A percentile compares a stretch with the other conserved stretches of the same genome.
phyloP scores from a whole-genome alignment of 2,888 invertebrate species.

The Pristionchus maxplancki region DNA sequence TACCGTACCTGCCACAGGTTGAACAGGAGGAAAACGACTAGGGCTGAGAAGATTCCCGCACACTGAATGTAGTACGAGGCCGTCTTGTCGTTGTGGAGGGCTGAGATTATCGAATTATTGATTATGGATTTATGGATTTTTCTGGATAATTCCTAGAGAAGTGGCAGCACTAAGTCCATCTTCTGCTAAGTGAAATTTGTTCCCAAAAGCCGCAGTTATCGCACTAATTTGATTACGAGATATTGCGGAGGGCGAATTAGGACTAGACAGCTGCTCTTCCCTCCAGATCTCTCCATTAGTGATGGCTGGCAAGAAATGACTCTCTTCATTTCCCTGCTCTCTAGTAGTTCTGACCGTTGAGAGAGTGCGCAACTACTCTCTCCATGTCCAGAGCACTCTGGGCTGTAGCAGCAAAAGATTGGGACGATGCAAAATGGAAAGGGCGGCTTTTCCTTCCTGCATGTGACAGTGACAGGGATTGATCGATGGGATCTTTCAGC shows the following conservation, averaged over 20 bases:
- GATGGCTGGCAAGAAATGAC: no score
- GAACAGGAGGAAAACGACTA: slow-evolving; percentile 68
- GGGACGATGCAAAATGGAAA: no score
- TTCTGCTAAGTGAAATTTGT: neutral
- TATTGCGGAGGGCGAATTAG: neutral
- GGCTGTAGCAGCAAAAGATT: no score
- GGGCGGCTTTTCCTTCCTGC: no score
- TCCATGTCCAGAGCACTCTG: no score
- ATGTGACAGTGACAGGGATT: no score
- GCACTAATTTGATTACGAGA: slow-evolving; percentile 6
- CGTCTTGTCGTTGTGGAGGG: slow-evolving; percentile 71
- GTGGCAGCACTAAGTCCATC: neutral
- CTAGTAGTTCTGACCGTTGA: no score
- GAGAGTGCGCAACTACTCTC: no score
- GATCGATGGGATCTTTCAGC: no score
- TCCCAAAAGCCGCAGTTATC: neutral
- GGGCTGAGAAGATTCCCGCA: slow-evolving; percentile 60
- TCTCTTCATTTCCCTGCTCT: no score
- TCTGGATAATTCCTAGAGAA: neutral
- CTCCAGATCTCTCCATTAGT: no score
- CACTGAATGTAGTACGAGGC: slow-evolving; percentile 71
- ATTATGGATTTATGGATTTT: neutral
- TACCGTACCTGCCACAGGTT: slow-evolving; percentile 71
- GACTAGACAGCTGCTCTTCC: no score
- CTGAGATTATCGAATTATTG: slow-evolving; percentile 56